These are phyloP conservation scores for Botia kubotai DNA, from an alignment of 2,797 vertebrate genomes.

Conservation along the genomic window DNA sequence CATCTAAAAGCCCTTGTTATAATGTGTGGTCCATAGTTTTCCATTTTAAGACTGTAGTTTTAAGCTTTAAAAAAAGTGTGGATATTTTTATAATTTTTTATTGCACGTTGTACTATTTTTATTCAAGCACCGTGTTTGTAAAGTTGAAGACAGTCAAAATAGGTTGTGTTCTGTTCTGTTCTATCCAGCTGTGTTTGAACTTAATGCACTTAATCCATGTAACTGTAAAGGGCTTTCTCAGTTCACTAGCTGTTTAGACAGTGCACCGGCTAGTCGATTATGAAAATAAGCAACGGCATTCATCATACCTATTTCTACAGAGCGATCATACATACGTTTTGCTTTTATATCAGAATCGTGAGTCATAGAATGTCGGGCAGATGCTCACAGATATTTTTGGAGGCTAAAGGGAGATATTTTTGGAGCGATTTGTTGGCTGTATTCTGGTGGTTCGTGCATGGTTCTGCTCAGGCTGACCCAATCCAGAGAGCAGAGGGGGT, in stretches of 20 bases:
- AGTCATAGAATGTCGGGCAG: conserved; percentile 40
- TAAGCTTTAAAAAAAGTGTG: neutral
- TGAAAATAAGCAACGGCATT: neutral
- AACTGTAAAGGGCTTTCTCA: neutral
- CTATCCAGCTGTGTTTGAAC: neutral
- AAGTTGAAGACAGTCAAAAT: neutral
- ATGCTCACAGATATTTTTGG: conserved; percentile 40
- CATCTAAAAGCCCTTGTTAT: neutral
- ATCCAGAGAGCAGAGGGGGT: conserved; percentile 19
- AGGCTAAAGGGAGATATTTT: conserved; percentile 41
- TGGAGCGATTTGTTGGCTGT: conserved; percentile 29
- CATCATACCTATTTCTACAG: conserved; percentile 7
- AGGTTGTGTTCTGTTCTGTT: neutral
- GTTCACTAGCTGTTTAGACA: neutral
- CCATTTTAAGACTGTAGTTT: neutral
- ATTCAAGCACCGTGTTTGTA: neutral
- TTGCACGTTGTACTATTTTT: neutral
- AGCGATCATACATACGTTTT: neutral
- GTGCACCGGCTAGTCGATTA: neutral
- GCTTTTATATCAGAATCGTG: conserved; percentile 17
- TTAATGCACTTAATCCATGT: too few species aligned
- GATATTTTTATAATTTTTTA: neutral
- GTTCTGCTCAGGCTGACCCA: conserved; percentile 22
- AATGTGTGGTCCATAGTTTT: too few species aligned
- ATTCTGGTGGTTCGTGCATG: neutral